Evolutionary conservation across 2,888 invertebrate genomes (phyloP), one percentile per base, ranked within the genome.

Genomic region (Cylindroiulus punctatus): DNA sequence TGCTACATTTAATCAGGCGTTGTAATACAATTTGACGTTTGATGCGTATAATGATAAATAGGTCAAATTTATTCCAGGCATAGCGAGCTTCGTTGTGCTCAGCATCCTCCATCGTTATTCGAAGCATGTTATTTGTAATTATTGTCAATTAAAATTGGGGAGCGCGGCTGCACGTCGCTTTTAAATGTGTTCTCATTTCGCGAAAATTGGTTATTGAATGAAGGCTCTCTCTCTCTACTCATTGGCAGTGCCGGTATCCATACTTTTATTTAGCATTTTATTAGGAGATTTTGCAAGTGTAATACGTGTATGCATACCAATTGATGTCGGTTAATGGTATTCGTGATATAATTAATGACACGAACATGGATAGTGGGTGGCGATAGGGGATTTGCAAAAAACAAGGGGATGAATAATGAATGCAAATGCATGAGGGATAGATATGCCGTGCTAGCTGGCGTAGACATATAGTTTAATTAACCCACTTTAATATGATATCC

Each of bases 311-410:
- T 65, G 57, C 57, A 65, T 65, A 65, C 57, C 57, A 22, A 65
- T 65, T 65, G 57, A 65, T 65, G 57, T 65, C 57, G 8, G 57
- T 22, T 65, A 65, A 65, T 40, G 36, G 40, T 82, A 82, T 82
- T 40, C 82, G 40, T 82, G 82, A 82, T 82, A 40, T 82, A 82
- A 82, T 82, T 82, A 82, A 82, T 82, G 82, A 82, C 82, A 82
- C 82, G 36, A 82, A 82, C 82, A 82, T 40, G 40, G 40, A 82
- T 82, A 82, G 82, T 36, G 82, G 82, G 82, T 36, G 40, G 82
- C 26, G 82, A 40, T 5, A 36, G 40, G 36, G 36, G 82, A 82
- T 82, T 40, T 82, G 40, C 14, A 82, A 82, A 40, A n/a, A 82
- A 40, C 36, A 82, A 82, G 82, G 36, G 82, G 82, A 82, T 82